Base-by-base conservation (phyloP, 2,113 vertebrate species). In the Vulpes vulpes region DNA sequence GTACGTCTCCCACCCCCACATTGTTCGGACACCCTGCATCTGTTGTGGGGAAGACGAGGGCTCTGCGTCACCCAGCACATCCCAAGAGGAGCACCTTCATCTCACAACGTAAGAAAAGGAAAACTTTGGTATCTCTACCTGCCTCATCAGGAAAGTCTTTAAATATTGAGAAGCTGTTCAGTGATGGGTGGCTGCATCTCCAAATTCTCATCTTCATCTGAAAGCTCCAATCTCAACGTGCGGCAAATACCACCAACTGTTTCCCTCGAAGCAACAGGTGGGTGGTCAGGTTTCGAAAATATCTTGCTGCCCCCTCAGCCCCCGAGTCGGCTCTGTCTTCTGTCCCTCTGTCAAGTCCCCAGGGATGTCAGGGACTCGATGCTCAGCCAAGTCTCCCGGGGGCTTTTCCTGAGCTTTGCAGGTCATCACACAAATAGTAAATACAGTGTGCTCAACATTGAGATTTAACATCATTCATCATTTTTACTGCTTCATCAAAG, bases 1-100 rank as follows among this genome's bases (percentile, higher is more conserved):
- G 32, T 1, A 2, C 3, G 0, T 91, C 6, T 90, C 7, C 53
- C 14, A 17, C 49, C n/a, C 23, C 6, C 20, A 1, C 1, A 0
- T 23, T 43, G 16, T 51, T 49, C 59, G 19, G 22, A 43, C 4
- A 11, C 27, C 79, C 81, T 35, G 59, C 4, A 3, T 25, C 23
- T 19, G 53, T 22, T 53, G 15, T 17, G 6, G 17, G 35, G 8
- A 8, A 59, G 62, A 35, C 5, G 55, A 12, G 57, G 53, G 32
- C 53, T 81, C 3, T 20, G 17, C 65, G 16, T 79, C 67, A 51
- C 5, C 16, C 38, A 19, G 85, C 8, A 67, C 91, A 17, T 74
- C 55, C 8, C 19, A 38, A 57, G 80, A 51, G 65, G n/a, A 51
- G 2, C 23, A 8, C 14, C 60, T 74, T 35, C 15, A 20, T 62